A percentile compares a stretch with the other conserved stretches of the same genome.
Conservation (phyloP, 2,888 invertebrate species). For the Callosobruchus maculatus region DNA sequence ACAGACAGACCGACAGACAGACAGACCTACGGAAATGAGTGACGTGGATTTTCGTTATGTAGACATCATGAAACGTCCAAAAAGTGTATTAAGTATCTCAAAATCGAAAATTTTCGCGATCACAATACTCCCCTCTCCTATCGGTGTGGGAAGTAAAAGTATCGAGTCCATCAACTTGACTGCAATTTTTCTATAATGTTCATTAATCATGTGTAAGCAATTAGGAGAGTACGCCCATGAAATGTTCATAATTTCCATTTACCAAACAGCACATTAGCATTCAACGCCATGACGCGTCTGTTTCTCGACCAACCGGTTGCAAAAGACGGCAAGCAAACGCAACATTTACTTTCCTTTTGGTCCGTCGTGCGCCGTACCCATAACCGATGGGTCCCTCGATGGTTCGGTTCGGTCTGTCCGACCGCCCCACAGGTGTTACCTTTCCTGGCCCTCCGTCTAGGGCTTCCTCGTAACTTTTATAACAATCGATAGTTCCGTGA, state of each 20-base stretch:
- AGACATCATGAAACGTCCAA: no score
- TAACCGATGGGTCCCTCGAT: neutral
- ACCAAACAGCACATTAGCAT: neutral
- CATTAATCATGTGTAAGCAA: neutral
- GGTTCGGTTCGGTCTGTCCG: neutral
- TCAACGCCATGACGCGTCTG: neutral
- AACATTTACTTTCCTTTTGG: neutral
- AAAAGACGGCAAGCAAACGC: neutral
- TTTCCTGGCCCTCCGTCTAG: neutral
- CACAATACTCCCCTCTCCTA: no score
- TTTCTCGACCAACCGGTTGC: neutral
- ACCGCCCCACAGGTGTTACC: neutral
- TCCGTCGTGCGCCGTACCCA: neutral
- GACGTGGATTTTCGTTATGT: no score
- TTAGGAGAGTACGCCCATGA: neutral
- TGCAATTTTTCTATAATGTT: neutral
- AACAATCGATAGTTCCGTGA: neutral
- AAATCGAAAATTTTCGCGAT: no score
- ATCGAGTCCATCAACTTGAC: no score
- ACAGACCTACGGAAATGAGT: no score
- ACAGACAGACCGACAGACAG: no score
- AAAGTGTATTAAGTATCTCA: no score
- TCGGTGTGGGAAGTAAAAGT: no score
- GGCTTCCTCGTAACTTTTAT: neutral
- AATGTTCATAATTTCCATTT: neutral